Evolutionary conservation across 1,140 invertebrate species (phyloP), one percentile per base, ranked within the genome.

Genomic region (Papilio helenus): DNA sequence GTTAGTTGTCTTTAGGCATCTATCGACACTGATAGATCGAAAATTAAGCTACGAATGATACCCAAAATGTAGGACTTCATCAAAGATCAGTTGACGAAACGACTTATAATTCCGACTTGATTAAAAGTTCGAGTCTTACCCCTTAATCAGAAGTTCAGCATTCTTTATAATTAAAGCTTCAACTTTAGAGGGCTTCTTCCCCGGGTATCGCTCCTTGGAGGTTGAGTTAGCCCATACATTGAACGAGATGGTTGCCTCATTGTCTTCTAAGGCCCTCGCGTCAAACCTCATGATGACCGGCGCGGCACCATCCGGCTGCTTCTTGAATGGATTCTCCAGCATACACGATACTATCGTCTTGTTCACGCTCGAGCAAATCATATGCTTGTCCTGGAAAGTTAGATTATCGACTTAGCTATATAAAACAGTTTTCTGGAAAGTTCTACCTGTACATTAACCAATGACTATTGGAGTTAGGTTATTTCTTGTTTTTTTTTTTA

Each of bases 311-410:
- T 92, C 89, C 39, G 96, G 92, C 72, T 96, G 95, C 84, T 95
- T 96, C 85, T 97, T 97, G 86, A 99, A 97, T 0, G 98, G 99
- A 94, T 99, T 99, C 34, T 98, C 98, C 44, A 99, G 94, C 18
- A 96, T 96, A 92, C 98, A 99, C 0, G 96, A 94, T 3, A 99
- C 96, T 58, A 97, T 84, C 0, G 97, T 98, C 44, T 95, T 96
- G 84, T 98, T 98, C 79, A 96, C 94, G 81, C 96, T 95, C 82
- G 96, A 97, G 88, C 97, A 98, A 26, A 96, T 96, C 12, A 96
- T 95, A 78, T 95, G 95, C 80, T 95, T 95, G 49, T 93, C 93
- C 95, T 96, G 85, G 18, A 94, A 95, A 80, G 72, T 74, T 72
- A 81, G 79, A 39, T 79, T 77, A 72, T 14, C 73, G 1, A 55